Evolutionary conservation across 2,888 invertebrate genomes (phyloP).

Genomic region (Monochamus alternatus): DNA sequence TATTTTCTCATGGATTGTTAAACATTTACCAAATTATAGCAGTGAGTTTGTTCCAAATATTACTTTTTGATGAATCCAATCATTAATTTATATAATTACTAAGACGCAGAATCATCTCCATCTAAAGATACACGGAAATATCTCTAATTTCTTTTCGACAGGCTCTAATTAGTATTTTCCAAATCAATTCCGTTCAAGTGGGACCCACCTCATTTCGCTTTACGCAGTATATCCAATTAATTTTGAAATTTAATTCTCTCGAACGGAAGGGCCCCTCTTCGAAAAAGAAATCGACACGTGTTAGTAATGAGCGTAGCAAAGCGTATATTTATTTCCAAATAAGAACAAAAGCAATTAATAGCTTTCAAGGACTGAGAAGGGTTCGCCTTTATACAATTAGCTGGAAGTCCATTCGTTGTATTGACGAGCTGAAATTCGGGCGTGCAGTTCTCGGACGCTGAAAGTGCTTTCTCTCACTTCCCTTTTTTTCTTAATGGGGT

Average conservation of each 20-base stretch:
- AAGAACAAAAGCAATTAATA: slow-evolving; percentile 8
- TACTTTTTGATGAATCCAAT: no score
- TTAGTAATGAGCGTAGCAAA: background rate
- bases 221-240: background rate
- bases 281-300: background rate
- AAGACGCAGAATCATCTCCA: no score
- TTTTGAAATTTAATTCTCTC: background rate
- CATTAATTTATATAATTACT: no score
- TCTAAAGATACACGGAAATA: no score
- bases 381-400: slow-evolving; percentile 8
- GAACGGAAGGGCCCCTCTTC: background rate
- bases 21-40: no score
- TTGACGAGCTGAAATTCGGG: background rate
- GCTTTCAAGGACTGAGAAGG: slow-evolving; percentile 4
- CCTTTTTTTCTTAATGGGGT: slow-evolving; percentile 1
- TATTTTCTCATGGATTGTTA: no score
- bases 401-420: slow-evolving; percentile 5
- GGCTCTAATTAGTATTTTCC: no score
- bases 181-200: no score
- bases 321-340: slow-evolving; percentile 9
- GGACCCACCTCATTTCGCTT: no score
- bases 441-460: background rate
- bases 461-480: slow-evolving; percentile 1
- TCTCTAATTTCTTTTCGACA: no score
- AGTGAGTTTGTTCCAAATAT: no score